phyloP scores from a whole-genome alignment of 1,140 invertebrate genomes.

The Ceratosolen fusciceps region DNA sequence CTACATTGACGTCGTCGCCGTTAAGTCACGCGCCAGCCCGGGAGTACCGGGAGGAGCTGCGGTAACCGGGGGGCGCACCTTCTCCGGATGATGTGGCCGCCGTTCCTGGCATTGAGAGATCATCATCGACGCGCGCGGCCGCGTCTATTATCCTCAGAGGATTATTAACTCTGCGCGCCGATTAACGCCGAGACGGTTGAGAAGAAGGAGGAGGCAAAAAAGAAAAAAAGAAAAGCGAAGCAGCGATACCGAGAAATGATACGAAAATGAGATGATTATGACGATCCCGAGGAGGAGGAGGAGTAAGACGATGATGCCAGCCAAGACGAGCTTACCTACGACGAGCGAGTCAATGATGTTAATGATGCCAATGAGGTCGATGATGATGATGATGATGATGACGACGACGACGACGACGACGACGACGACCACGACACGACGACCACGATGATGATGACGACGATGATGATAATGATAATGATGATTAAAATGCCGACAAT shows the following conservation, averaged over 20 bases:
- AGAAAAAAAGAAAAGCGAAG: too few species aligned
- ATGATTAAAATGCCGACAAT: neutral
- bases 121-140: constrained; percentile 22
- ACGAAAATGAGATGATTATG: too few species aligned
- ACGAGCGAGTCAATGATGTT: too few species aligned
- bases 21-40: too few species aligned
- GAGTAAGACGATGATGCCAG: too few species aligned
- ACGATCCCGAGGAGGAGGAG: too few species aligned
- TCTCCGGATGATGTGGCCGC: constrained; percentile 24
- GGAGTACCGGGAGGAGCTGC: neutral
- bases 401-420: neutral
- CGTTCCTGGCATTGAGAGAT: constrained; percentile 9
- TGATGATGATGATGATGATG: too few species aligned
- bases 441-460: neutral
- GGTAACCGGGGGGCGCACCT: neutral
- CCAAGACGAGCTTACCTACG: too few species aligned
- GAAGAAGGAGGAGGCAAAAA: neutral
- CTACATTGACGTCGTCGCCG: neutral
- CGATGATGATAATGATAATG: neutral
- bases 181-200: neutral
- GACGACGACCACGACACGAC: neutral
- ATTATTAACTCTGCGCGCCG: too few species aligned
- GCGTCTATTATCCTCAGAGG: neutral
- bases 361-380: too few species aligned
- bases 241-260: too few species aligned